phyloP scores from a whole-genome alignment of 2,797 vertebrate species.

The Enteromius anoplus region DNA sequence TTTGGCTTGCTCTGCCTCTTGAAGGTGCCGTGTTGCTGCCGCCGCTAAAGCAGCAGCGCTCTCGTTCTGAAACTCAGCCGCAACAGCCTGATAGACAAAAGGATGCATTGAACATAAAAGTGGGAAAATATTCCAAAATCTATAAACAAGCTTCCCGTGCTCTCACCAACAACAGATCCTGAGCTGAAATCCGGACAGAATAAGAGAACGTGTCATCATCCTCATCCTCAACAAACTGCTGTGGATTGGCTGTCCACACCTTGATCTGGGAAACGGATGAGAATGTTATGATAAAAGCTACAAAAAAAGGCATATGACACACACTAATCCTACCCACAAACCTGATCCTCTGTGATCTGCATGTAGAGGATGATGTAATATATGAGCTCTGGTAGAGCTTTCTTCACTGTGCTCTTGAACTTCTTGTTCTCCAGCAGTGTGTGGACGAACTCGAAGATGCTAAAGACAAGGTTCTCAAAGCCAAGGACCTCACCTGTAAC shows the following conservation, averaged over 20 bases:
- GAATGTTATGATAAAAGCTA: neutral
- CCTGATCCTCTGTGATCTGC: conserved; percentile 99
- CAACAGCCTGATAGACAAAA: conserved; percentile 84
- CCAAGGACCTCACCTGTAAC: conserved; percentile 92
- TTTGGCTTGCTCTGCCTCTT: conserved; percentile 94
- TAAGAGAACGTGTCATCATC: conserved; percentile 99
- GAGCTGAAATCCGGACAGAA: conserved; percentile 95
- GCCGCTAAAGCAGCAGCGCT: conserved; percentile 94
- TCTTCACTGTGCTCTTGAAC: conserved; percentile 97
- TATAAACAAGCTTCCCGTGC: neutral
- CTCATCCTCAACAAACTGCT: conserved; percentile 98
- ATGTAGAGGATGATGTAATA: conserved; percentile 99
- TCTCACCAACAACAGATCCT: conserved; percentile 94
- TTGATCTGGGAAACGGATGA: conserved; percentile 82
- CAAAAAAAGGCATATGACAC: neutral
- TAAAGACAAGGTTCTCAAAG: conserved; percentile 98
- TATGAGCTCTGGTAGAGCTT: conserved; percentile 95
- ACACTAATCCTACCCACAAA: conserved; percentile 62
- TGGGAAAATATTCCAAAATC: neutral
- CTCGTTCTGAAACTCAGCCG: conserved; percentile 97
- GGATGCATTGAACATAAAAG: neutral
- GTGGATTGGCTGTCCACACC: conserved; percentile 96
- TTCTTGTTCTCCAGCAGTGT: conserved; percentile 96
- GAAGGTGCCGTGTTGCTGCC: conserved; percentile 92
- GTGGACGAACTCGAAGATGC: conserved; percentile 99